Percentiles rank a stretch among this genome's conserved stretches.
Evolutionary conservation across 2,797 vertebrate species (phyloP).

Genomic region (Bucorvus abyssinicus): DNA sequence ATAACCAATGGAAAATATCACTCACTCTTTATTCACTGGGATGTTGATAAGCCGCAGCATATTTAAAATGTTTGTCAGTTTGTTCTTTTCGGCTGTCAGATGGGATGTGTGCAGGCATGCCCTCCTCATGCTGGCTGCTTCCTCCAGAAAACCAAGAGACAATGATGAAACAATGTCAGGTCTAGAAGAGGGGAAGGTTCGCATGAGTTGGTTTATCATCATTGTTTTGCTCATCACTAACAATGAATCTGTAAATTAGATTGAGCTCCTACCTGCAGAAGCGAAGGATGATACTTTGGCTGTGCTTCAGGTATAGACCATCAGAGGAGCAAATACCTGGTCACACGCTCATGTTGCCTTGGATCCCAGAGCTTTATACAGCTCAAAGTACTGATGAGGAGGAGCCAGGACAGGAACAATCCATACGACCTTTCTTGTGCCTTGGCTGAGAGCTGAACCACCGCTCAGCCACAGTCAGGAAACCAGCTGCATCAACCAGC

Average conservation of each 20-base stretch:
- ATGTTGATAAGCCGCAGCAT: background rate
- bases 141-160: background rate
- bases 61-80: conserved; percentile 15
- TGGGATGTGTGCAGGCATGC: background rate
- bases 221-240: background rate
- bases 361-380: background rate
- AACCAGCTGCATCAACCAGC: background rate
- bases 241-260: background rate
- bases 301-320: background rate
- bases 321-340: background rate
- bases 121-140: background rate
- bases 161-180: background rate
- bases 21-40: background rate
- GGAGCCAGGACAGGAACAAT: background rate
- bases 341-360: fast-evolving
- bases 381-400: background rate
- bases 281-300: background rate
- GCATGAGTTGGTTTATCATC: background rate
- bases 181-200: background rate
- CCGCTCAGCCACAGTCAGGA: background rate
- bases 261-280: conserved; percentile 13
- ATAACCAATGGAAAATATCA: background rate
- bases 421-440: background rate
- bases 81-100: background rate
- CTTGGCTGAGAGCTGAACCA: background rate